A percentile compares a stretch with the other conserved stretches of the same genome.
Evolutionary conservation across 2,113 vertebrate species (phyloP).

Genomic region (Xerus inauris): DNA sequence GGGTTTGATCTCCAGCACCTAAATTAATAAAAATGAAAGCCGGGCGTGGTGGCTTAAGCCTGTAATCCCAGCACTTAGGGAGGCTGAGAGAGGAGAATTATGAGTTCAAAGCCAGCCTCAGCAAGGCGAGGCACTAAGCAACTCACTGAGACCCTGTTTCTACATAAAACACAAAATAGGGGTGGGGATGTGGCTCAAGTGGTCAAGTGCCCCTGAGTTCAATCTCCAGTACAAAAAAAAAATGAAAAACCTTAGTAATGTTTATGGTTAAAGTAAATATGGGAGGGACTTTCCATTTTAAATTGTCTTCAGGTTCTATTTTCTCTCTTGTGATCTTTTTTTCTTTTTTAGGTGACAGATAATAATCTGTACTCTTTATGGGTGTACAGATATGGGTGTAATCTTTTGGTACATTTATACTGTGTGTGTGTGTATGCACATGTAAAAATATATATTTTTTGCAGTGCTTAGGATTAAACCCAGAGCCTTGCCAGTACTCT

Average conservation of each 20-base stretch:
- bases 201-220: too few relatives aligned
- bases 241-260: background rate
- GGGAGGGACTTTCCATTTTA: background rate
- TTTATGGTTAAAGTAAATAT: background rate
- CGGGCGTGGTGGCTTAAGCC: too few relatives aligned
- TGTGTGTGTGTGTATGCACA: background rate
- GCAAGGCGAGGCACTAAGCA: too few relatives aligned
- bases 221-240: background rate
- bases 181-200: too few relatives aligned
- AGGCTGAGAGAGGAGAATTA: too few relatives aligned
- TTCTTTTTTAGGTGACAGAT: background rate
- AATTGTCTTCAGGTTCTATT: background rate
- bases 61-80: too few relatives aligned
- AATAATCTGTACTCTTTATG: background rate
- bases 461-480: background rate
- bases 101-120: too few relatives aligned
- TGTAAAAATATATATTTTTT: too few relatives aligned
- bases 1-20: background rate
- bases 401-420: background rate
- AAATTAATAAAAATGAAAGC: background rate
- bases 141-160: too few relatives aligned
- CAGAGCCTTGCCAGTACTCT: background rate
- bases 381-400: background rate
- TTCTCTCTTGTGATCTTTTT: background rate
- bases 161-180: too few relatives aligned